Conservation (phyloP, 1,140 invertebrate genomes). For the Bombus waltoni region DNA sequence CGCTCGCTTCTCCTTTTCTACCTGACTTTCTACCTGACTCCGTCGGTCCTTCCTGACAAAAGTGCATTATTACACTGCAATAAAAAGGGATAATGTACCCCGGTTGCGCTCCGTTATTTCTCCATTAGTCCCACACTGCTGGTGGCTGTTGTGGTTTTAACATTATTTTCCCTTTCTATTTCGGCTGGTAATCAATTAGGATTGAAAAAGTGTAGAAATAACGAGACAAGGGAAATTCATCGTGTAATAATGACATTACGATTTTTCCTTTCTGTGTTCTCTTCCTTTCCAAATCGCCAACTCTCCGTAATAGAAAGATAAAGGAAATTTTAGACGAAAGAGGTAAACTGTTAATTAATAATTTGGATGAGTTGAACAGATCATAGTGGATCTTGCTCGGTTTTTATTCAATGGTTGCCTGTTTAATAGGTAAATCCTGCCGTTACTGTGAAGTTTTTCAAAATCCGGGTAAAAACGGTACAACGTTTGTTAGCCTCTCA, state of each 20-base stretch:
- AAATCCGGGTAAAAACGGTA: background rate
- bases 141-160: background rate
- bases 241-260: background rate
- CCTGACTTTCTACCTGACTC: background rate
- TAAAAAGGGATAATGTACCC: conserved; percentile 38
- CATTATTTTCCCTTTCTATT: background rate
- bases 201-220: background rate
- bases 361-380: background rate
- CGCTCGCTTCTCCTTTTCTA: background rate
- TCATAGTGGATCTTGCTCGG: background rate
- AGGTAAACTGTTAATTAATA: conserved; percentile 19
- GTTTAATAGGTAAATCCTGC: too few relatives aligned
- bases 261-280: background rate
- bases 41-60: background rate
- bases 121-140: conserved; percentile 15
- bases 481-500: conserved; percentile 13
- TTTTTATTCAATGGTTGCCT: background rate
- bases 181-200: conserved; percentile 1
- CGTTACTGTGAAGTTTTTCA: background rate
- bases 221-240: background rate
- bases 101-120: conserved; percentile 24
- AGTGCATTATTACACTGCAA: conserved; percentile 33
- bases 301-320: too few relatives aligned
- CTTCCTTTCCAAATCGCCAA: too few relatives aligned
- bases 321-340: background rate